Conservation (phyloP, 35 echinoderm and acorn worm genomes). For the Heliocidaris tuberculata region DNA sequence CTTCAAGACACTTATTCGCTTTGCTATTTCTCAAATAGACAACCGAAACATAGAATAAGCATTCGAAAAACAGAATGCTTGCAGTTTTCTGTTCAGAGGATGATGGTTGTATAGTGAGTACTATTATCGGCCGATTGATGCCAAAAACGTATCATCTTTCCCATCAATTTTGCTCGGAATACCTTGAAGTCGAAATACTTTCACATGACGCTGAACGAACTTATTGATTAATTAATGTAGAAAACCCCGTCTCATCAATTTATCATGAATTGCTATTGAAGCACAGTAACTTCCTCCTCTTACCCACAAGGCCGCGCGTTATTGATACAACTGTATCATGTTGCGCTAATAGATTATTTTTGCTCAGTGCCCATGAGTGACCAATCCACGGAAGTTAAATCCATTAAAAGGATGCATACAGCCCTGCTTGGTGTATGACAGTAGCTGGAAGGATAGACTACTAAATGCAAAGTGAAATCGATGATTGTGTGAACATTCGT, state of each 20-base stretch:
- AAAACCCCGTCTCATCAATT: background rate
- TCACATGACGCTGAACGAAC: background rate
- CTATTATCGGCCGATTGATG: too few relatives aligned
- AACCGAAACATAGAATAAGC: too few relatives aligned
- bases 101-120: too few relatives aligned
- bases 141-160: background rate
- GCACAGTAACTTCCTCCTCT: background rate
- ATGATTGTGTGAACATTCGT: background rate
- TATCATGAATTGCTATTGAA: background rate
- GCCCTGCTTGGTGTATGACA: background rate
- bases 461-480: background rate
- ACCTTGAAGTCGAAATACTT: too few relatives aligned
- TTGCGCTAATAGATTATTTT: background rate
- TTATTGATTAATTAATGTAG: background rate
- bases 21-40: too few relatives aligned
- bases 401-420: background rate
- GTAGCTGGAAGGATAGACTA: background rate
- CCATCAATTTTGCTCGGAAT: background rate
- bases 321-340: background rate
- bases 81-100: too few relatives aligned
- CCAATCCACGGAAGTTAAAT: background rate
- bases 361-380: background rate
- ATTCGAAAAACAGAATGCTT: too few relatives aligned
- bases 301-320: background rate
- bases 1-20: too few relatives aligned